These are phyloP conservation scores for Protomyctophum bolini DNA, from an alignment of 2,113 vertebrate genomes.

Conservation along the genomic window DNA sequence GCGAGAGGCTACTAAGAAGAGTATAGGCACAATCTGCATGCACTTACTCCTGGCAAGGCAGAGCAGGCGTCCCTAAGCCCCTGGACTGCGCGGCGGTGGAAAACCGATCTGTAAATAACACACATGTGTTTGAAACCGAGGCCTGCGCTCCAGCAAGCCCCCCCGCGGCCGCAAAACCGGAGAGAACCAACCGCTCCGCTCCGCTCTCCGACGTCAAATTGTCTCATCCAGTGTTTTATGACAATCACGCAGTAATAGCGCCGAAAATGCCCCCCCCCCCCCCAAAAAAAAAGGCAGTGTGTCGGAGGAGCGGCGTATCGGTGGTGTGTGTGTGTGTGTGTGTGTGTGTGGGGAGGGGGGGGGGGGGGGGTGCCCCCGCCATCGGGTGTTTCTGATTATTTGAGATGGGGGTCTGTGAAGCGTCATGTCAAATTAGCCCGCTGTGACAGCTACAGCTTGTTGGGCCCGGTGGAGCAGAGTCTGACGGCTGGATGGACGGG, in stretches of 20 bases:
- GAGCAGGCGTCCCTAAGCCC: slow-evolving; percentile 71
- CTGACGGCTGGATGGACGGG: neutral
- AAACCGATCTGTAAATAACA: slow-evolving; percentile 80
- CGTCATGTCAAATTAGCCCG: slow-evolving; percentile 95
- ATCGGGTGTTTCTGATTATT: slow-evolving; percentile 97
- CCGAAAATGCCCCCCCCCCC: slow-evolving; percentile 88
- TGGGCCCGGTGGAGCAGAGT: slow-evolving; percentile 55
- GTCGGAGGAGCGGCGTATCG: slow-evolving; percentile 70
- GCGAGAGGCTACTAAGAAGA: slow-evolving; percentile 46
- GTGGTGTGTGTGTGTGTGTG: slow-evolving; percentile 8
- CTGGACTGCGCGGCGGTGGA: slow-evolving; percentile 64
- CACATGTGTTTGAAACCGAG: slow-evolving; percentile 75
- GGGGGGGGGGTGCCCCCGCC: slow-evolving; percentile 61
- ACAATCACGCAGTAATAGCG: slow-evolving; percentile 92
- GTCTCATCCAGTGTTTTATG: slow-evolving; percentile 78
- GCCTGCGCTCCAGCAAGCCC: slow-evolving; percentile 61
- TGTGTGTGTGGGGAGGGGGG: neutral
- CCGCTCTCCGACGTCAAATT: slow-evolving; percentile 60
- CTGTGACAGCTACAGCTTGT: slow-evolving; percentile 93
- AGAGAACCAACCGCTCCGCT: slow-evolving; percentile 47
- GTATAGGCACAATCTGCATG: slow-evolving; percentile 74
- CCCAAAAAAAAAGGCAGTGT: slow-evolving; percentile 77
- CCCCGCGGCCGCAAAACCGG: slow-evolving; percentile 63
- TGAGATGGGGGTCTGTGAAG: slow-evolving; percentile 90
- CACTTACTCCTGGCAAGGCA: slow-evolving; percentile 75